phyloP scores from a whole-genome alignment of 2,797 vertebrate species.

The Mormyrops attenuatus region DNA sequence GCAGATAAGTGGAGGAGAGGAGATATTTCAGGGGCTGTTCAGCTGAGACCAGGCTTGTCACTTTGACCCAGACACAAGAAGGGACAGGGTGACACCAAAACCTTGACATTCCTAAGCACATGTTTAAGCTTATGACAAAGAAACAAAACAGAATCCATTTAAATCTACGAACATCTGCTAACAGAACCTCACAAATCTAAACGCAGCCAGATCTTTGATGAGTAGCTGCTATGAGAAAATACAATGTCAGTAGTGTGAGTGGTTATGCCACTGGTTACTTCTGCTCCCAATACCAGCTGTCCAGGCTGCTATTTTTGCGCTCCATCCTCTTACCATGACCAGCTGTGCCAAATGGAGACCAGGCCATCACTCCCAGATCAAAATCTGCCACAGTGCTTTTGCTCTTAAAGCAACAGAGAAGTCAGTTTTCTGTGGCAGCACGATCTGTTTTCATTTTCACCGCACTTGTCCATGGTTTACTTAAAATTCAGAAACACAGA shows the following conservation, averaged over 20 bases:
- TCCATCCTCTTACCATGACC: neutral
- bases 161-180: neutral
- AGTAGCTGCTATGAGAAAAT: neutral
- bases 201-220: neutral
- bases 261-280: neutral
- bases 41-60: neutral
- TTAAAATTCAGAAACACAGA: neutral
- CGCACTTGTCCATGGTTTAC: neutral
- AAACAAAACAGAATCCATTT: neutral
- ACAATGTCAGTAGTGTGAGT: neutral
- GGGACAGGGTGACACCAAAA: neutral
- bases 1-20: neutral
- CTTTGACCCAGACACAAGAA: neutral
- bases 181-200: neutral
- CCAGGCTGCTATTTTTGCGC: constrained; percentile 13
- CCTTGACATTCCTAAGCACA: neutral
- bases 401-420: neutral
- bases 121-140: neutral
- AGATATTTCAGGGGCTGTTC: neutral
- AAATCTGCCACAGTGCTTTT: neutral
- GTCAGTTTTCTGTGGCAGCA: neutral
- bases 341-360: neutral
- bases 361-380: neutral
- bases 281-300: neutral
- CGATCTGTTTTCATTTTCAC: neutral